A percentile compares a stretch with the other conserved stretches of the same genome.
These are phyloP conservation scores for Hoplostethus mediterraneus DNA, from an alignment of 2,797 vertebrate species.

Conservation along the genomic window DNA sequence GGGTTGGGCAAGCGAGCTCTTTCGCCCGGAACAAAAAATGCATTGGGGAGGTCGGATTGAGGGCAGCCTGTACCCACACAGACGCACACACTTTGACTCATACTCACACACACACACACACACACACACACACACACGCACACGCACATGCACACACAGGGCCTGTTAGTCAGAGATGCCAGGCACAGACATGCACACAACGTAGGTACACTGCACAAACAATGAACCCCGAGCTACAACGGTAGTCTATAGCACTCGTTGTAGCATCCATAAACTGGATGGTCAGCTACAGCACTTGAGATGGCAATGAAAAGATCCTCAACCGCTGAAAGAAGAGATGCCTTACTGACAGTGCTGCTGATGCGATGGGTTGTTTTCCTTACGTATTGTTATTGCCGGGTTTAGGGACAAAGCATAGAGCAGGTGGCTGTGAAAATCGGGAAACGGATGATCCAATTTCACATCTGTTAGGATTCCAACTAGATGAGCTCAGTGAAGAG, in stretches of 20 bases:
- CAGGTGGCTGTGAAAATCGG: constrained; percentile 23
- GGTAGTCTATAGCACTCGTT: background rate
- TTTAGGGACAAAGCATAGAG: constrained; percentile 35
- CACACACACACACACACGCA: constrained; percentile 22
- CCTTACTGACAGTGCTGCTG: background rate
- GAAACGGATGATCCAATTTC: constrained; percentile 61
- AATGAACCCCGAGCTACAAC: background rate
- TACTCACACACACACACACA: constrained; percentile 27
- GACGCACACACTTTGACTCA: background rate
- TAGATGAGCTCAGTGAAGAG: constrained; percentile 44
- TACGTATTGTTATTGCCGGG: constrained; percentile 23
- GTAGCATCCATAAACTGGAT: background rate
- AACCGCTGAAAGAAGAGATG: constrained; percentile 8
- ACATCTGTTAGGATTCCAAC: constrained; percentile 63
- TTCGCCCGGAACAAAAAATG: constrained; percentile 15
- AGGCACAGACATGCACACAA: constrained; percentile 2
- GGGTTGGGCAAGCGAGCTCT: constrained; percentile 36
- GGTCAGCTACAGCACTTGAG: constrained; percentile 18
- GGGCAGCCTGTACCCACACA: constrained; percentile 33
- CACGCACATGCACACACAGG: constrained; percentile 17
- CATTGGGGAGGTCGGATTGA: constrained; percentile 27
- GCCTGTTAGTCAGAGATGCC: constrained; percentile 32
- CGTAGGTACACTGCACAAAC: background rate
- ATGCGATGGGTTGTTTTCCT: constrained; percentile 26
- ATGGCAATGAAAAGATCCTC: background rate